Conservation (phyloP, 2,113 vertebrate species). For the Agapornis roseicollis region DNA sequence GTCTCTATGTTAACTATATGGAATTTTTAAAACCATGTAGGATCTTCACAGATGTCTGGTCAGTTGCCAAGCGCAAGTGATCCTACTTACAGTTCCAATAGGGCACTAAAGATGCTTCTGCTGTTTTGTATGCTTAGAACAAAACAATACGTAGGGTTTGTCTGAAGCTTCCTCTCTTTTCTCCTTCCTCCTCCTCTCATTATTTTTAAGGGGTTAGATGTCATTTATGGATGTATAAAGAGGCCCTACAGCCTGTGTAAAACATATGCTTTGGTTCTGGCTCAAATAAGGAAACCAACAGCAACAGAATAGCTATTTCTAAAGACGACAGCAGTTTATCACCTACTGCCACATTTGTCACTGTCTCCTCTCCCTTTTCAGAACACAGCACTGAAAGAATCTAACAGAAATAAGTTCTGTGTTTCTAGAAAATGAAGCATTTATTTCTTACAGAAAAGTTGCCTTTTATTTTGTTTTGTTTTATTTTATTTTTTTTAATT, state of each 20-base stretch:
- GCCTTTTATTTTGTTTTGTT: too few relatives aligned
- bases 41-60: neutral
- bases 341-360: neutral
- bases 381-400: neutral
- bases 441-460: neutral
- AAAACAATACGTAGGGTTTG: neutral
- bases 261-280: neutral
- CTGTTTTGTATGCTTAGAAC: neutral
- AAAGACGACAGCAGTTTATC: neutral
- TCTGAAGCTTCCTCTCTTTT: neutral
- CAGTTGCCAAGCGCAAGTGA: neutral
- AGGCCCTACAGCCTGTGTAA: neutral
- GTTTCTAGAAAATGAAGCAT: slow-evolving; percentile 6
- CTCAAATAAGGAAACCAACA: neutral
- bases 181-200: neutral
- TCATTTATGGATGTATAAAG: neutral
- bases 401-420: neutral
- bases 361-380: neutral
- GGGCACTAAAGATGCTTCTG: neutral
- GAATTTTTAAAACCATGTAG: neutral
- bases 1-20: neutral
- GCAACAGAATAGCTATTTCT: neutral
- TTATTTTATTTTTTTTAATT: too few relatives aligned
- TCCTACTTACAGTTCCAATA: neutral
- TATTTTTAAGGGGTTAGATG: neutral